phyloP scores from a whole-genome alignment of 2,888 invertebrate genomes.

The Odontothrips loti region DNA sequence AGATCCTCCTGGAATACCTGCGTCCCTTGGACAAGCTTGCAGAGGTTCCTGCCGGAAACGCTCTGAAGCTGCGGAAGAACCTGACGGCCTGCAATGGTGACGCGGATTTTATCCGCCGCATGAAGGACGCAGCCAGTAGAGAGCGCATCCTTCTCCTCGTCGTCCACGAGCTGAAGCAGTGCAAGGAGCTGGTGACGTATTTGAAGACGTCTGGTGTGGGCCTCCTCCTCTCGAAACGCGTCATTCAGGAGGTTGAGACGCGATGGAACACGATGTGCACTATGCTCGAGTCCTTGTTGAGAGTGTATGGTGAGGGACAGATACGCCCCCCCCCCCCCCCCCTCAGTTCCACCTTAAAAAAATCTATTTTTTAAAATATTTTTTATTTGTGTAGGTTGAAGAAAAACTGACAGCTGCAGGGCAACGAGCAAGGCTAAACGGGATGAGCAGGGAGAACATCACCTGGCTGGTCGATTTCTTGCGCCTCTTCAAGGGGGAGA shows the following conservation, averaged over 20 bases:
- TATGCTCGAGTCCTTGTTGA: neutral
- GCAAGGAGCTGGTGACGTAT: neutral
- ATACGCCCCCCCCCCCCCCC: too few relatives aligned
- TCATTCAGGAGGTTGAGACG: neutral
- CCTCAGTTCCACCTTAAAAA: neutral
- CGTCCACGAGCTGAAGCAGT: too few relatives aligned
- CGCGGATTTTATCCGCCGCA: neutral
- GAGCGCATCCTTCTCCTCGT: neutral
- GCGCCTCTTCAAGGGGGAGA: neutral
- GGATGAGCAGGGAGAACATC: neutral
- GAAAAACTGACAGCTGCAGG: neutral
- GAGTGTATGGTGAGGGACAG: neutral
- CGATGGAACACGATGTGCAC: neutral
- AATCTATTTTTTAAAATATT: neutral
- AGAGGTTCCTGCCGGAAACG: neutral
- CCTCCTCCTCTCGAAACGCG: neutral
- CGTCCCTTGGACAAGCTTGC: neutral
- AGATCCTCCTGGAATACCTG: neutral
- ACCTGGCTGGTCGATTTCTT: neutral
- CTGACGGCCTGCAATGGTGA: neutral
- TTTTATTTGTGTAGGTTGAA: neutral
- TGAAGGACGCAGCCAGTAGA: neutral
- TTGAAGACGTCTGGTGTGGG: neutral
- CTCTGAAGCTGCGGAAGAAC: neutral
- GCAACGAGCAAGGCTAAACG: neutral